Conservation (phyloP, 2,113 vertebrate genomes). For the Brachypteracias leptosomus region DNA sequence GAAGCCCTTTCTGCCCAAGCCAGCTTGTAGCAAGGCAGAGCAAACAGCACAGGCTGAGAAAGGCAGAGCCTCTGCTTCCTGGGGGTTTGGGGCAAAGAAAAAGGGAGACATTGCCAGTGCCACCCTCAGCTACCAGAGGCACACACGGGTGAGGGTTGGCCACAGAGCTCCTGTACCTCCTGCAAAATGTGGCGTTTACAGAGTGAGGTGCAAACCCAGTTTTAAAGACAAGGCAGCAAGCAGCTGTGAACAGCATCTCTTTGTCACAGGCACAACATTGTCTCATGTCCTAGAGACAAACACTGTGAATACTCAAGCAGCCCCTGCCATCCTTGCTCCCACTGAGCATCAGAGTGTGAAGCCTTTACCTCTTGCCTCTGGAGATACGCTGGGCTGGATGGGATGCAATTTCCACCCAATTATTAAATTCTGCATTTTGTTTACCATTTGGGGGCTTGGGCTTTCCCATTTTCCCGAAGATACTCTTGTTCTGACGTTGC, state of each 20-base stretch:
- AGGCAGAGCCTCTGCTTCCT: neutral
- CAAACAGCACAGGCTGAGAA: rapidly evolving
- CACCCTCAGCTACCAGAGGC: neutral
- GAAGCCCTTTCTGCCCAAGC: neutral
- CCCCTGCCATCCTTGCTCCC: neutral
- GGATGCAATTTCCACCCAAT: neutral
- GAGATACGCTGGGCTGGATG: neutral
- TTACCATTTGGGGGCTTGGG: neutral
- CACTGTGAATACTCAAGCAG: neutral
- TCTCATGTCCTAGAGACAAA: neutral
- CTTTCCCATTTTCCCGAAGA: neutral
- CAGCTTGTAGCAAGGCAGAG: neutral
- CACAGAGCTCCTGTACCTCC: neutral
- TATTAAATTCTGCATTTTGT: neutral
- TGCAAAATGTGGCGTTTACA: rapidly evolving
- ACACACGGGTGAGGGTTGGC: neutral
- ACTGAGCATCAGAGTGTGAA: neutral
- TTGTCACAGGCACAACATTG: neutral
- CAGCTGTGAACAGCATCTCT: neutral
- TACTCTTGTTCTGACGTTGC: neutral
- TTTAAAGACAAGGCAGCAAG: neutral
- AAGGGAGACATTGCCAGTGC: neutral
- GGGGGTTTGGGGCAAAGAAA: neutral
- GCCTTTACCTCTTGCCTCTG: neutral
- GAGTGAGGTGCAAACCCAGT: neutral